Evolutionary conservation across 2,797 vertebrate species (phyloP), one percentile per base, ranked within the genome.

Genomic region (Spheniscus humboldti): DNA sequence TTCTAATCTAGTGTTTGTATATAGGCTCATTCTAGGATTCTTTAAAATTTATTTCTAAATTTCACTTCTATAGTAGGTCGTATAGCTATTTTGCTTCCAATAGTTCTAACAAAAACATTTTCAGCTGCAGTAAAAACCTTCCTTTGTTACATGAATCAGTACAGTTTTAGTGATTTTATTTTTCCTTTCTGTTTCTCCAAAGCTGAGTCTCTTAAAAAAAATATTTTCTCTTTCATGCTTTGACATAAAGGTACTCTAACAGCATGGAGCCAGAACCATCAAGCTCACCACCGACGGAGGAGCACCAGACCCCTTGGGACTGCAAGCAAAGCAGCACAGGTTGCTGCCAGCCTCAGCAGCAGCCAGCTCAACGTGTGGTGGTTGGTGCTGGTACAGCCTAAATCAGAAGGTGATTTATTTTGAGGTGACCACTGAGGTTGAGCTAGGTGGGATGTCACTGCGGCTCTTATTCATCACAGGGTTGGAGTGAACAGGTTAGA

Each of bases 321-420:
- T 24, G 20, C 15, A 17, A 67, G 35, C 30, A 83, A 67, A 57
- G 27, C 71, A 78, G 18, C 13, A 25, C 18, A 56, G 25, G 25
- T 48, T 5, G 0, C 39, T 28, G 31, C 17, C 77, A 71, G 52
- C 18, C 2, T 0, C 47, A 68, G 33, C 2, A 1, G 30, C 33
- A 88, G 28, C 15, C 69, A 59, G 27, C 14, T 85, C 62, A 75
- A 39, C 2, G 1, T 23, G 52, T 47, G 30, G 10, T 14, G 39
- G 31, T 1, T 35, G 14, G 6, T 47, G 12, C 41, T 47, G 14
- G 18, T 50, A 12, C 25, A 82, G 14, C 6, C 39, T 55, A 27
- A 55, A 15, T 43, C 19, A 27, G 45, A 47, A 48, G 23, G 12
- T 52, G 33, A 68, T 57, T 89, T 86, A 47, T 77, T 72, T 25